A percentile compares a stretch with the other conserved stretches of the same genome.
These are phyloP conservation scores for Heterohyrax brucei DNA, from an alignment of 2,797 vertebrate species.

Conservation along the genomic window DNA sequence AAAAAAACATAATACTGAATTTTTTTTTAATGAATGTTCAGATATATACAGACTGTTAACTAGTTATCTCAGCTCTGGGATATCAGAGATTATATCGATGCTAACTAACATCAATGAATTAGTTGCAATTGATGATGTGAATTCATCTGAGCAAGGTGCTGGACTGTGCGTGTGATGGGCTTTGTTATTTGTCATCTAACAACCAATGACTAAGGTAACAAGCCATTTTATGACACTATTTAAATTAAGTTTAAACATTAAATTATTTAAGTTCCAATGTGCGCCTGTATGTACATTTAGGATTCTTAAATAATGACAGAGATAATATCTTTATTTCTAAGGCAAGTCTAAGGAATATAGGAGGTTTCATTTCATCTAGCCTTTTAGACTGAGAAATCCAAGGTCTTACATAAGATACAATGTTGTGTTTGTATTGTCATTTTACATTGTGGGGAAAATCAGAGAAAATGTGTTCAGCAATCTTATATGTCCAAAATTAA, in stretches of 20 bases:
- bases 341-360: not conserved
- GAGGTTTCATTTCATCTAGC: conserved; percentile 33
- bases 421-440: conserved; percentile 19
- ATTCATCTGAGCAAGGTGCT: not conserved
- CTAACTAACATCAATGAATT: not conserved
- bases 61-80: not conserved
- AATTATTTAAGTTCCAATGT: conserved; percentile 15
- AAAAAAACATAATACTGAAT: not conserved
- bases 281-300: not conserved
- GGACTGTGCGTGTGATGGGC: not conserved
- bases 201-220: conserved; percentile 7
- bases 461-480: not conserved
- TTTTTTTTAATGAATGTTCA: not conserved
- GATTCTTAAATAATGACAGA: conserved; percentile 19
- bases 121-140: not conserved
- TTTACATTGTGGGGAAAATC: not conserved
- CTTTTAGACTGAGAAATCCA: not conserved
- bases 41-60: not conserved
- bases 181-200: not conserved
- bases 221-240: not conserved
- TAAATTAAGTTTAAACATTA: conserved; percentile 24
- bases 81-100: conserved; percentile 4
- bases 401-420: conserved; percentile 30
- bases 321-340: conserved; percentile 13
- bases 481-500: not conserved